Base-by-base conservation (phyloP, 2,797 vertebrate genomes). In the Paedocypris micromegethes region DNA sequence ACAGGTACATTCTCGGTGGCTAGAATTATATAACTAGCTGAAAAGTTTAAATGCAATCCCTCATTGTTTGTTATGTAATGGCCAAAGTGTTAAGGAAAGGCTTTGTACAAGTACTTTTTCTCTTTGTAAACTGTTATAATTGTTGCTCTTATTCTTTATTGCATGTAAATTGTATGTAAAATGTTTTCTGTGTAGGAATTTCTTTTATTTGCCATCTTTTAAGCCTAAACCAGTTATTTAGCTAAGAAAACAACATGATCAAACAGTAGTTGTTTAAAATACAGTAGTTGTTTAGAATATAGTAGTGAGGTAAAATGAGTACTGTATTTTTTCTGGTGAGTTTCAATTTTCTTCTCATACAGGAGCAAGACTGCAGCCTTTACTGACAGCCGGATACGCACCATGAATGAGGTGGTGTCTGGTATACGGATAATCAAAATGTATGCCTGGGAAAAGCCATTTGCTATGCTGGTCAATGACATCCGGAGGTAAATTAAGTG, bases 401-500 rank as follows among this genome's bases (percentile, higher is more conserved):
- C 88, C 5, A 98, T 98, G 96, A 98, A 92, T 79, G 96, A 98
- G 83, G 95, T 98, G 5, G 92, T 98, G 77, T 86, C 92, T 0
- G 96, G 94, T 6, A 97, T 98, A 76, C 90, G 93, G 66, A 94
- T 98, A 65, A 98, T 98, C 76, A 98, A 98, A 84, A 98, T 98
- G 96, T 98, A 94, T 2, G 93, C 92, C 0, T 98, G 95, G 96
- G 96, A 98, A 74, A 93, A 91, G 64, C 89, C 94, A 3, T 98
- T 97, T 67, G 85, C 90, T 0, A 84, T 88, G 0, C 86, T 97
- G 66, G 91, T 98, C 73, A 81, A 86, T 75, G 83, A 82, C 58
- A 81, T 96, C 82, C 91, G 96, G 87, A 93, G 90, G 96, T 95
- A 88, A 79, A 59, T 46, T 7, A n/a, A 2, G 44, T 6, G 4